A percentile compares a stretch with the other conserved stretches of the same genome.
Evolutionary conservation across 2,888 invertebrate species (phyloP).

Genomic region (Megalurothrips usitatus): DNA sequence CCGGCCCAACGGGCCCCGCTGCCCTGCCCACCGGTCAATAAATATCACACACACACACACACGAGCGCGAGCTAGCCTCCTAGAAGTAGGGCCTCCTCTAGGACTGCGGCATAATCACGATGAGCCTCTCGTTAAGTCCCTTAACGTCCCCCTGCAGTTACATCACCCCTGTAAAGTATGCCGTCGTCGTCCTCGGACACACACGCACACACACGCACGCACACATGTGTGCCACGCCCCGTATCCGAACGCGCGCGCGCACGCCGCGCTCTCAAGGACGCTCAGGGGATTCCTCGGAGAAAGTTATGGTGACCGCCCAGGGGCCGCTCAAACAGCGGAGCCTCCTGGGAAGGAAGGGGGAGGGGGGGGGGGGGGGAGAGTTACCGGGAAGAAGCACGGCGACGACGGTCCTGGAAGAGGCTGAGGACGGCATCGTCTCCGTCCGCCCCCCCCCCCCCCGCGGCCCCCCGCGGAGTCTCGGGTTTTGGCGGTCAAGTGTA

Average conservation of each 20-base stretch:
- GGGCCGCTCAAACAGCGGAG: neutral
- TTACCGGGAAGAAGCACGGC: too few species aligned
- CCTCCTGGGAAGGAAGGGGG: neutral
- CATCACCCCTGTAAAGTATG: constrained; percentile 6
- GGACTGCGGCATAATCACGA: too few species aligned
- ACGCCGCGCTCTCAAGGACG: constrained; percentile 1
- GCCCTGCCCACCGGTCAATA: too few species aligned
- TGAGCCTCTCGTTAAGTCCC: too few species aligned
- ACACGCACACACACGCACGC: neutral
- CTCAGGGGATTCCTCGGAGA: neutral
- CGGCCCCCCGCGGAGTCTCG: neutral
- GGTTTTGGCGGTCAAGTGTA: constrained; percentile 6
- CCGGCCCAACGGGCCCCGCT: too few species aligned
- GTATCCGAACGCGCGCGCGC: neutral
- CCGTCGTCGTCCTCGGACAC: neutral
- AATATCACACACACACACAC: too few species aligned
- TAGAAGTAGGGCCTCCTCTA: too few species aligned
- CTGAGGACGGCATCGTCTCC: neutral
- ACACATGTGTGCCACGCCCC: too few species aligned
- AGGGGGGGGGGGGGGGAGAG: neutral
- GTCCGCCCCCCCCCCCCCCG: neutral
- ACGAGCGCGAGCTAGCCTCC: too few species aligned
- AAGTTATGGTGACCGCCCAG: constrained; percentile 24
- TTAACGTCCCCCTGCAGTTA: neutral
- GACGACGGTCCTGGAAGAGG: too few species aligned